phyloP scores from a whole-genome alignment of 2,113 vertebrate species.

The Sander vitreus region DNA sequence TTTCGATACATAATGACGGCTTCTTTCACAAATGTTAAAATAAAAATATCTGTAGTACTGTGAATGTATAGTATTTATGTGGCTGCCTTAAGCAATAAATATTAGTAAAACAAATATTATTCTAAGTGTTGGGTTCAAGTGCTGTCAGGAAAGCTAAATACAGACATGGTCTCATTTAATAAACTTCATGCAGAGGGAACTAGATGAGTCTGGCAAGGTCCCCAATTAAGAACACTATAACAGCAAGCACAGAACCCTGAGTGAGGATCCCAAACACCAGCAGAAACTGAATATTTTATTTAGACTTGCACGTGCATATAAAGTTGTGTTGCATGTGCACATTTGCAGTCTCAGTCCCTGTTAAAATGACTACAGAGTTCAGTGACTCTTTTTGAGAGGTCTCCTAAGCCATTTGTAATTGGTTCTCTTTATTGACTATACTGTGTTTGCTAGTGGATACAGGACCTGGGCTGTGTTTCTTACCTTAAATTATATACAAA shows the following conservation, averaged over 20 bases:
- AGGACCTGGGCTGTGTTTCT: background rate
- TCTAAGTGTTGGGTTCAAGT: too few relatives aligned
- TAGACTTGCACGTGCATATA: conserved; percentile 16
- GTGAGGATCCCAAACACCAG: background rate
- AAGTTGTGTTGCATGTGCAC: background rate
- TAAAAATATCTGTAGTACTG: too few relatives aligned
- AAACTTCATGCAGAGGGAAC: background rate
- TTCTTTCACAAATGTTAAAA: too few relatives aligned
- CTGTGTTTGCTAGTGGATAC: background rate
- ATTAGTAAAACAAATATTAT: background rate
- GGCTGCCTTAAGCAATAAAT: background rate
- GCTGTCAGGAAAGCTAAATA: background rate
- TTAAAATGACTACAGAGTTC: conserved; percentile 9
- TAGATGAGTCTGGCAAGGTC: conserved; percentile 12
- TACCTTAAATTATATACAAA: background rate
- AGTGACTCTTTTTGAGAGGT: background rate
- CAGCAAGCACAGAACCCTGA: background rate
- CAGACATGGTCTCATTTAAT: background rate
- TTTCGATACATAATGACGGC: too few relatives aligned
- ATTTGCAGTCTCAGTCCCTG: conserved; percentile 7
- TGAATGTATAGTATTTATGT: too few relatives aligned
- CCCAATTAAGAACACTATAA: conserved; percentile 32
- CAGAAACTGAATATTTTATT: conserved; percentile 34
- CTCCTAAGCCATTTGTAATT: background rate
- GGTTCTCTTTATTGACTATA: background rate